Conservation (phyloP, 2,888 invertebrate species). For the Oscheius onirici region DNA sequence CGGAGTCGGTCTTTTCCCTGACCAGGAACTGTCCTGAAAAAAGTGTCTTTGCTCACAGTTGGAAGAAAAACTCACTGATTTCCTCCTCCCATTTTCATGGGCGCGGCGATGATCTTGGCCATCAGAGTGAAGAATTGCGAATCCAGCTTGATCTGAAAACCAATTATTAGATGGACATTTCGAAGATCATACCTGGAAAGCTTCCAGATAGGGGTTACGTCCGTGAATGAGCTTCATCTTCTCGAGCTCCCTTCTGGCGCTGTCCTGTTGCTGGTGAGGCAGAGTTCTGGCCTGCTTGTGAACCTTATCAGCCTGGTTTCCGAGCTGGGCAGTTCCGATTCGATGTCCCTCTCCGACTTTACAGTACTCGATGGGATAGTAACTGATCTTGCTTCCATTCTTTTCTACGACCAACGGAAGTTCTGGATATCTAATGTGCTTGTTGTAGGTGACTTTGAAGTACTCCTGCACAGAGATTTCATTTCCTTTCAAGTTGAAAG, state of each 20-base stretch:
- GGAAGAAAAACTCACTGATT: background rate
- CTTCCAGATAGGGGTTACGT: conserved; percentile 31
- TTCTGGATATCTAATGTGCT: conserved; percentile 33
- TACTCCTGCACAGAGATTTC: conserved; percentile 38
- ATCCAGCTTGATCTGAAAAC: background rate
- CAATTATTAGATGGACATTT: background rate
- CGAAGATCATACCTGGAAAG: conserved; percentile 9
- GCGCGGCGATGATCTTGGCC: conserved; percentile 1
- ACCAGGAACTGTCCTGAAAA: background rate
- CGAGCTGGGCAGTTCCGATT: conserved; percentile 15
- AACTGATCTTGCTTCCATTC: background rate
- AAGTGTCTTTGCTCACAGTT: background rate
- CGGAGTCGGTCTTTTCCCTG: background rate
- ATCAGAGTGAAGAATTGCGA: background rate
- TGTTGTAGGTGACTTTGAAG: conserved; percentile 32
- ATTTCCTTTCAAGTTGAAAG: background rate
- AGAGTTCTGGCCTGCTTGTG: background rate
- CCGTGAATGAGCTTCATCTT: background rate
- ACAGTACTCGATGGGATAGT: conserved; percentile 42
- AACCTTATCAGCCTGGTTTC: conserved; percentile 2
- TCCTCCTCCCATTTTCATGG: background rate
- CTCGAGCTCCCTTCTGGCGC: background rate
- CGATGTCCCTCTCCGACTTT: conserved; percentile 39
- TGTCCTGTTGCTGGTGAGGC: conserved; percentile 13
- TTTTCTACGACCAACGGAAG: conserved; percentile 36